Conservation (phyloP, 2,888 invertebrate genomes). For the Spisula subtruncata region DNA sequence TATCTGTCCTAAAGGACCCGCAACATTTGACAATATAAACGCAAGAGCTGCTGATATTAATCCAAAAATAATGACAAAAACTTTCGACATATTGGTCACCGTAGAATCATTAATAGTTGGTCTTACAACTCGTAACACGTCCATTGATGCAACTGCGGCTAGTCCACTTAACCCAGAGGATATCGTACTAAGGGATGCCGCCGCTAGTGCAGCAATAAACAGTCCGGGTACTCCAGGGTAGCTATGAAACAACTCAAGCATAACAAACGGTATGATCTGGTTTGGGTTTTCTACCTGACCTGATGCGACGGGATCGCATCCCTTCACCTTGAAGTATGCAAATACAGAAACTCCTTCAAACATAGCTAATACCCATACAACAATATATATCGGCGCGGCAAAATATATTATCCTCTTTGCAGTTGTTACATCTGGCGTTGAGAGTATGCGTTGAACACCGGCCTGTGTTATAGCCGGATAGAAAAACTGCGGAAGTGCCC, state of each 20-base stretch:
- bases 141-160: slow-evolving; percentile 17
- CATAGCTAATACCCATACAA: slow-evolving; percentile 23
- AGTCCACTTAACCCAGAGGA: slow-evolving; percentile 41
- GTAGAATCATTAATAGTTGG: not conserved
- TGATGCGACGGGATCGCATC: slow-evolving; percentile 48
- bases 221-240: slow-evolving; percentile 44
- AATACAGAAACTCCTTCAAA: slow-evolving; percentile 50
- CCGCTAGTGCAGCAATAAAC: slow-evolving; percentile 47
- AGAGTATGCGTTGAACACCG: slow-evolving; percentile 58
- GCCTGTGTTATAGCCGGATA: slow-evolving; percentile 49
- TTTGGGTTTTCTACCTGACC: slow-evolving; percentile 51
- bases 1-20: slow-evolving; percentile 32
- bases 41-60: slow-evolving; percentile 19
- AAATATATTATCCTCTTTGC: slow-evolving; percentile 48
- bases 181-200: slow-evolving; percentile 47
- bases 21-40: slow-evolving; percentile 16
- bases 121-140: slow-evolving; percentile 11
- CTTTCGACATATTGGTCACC: slow-evolving; percentile 28
- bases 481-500: slow-evolving; percentile 47
- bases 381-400: slow-evolving; percentile 27
- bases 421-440: slow-evolving; percentile 41
- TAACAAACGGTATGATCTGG: slow-evolving; percentile 45
- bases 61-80: slow-evolving; percentile 33
- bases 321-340: slow-evolving; percentile 48
- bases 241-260: slow-evolving; percentile 39